Conservation (phyloP, 1,140 invertebrate species). For the Protaetia brevitarsis region DNA sequence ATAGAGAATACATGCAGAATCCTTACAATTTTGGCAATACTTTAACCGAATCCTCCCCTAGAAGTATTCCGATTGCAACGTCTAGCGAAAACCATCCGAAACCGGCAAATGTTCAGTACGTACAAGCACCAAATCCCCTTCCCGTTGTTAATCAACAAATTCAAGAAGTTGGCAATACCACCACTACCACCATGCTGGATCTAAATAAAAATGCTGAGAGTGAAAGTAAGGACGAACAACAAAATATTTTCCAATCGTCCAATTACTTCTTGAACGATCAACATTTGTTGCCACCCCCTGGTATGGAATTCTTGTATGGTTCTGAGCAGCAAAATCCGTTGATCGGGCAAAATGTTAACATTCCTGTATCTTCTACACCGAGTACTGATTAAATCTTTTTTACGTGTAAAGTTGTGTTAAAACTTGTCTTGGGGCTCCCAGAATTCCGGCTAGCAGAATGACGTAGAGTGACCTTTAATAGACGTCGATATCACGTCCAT, state of each 20-base stretch:
- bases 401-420: neutral
- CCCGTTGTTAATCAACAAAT: conserved; percentile 19
- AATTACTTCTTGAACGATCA: conserved; percentile 57
- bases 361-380: neutral
- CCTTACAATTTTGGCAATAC: conserved; percentile 50
- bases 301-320: conserved; percentile 56
- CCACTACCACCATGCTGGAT: neutral
- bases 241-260: conserved; percentile 42
- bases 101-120: conserved; percentile 6
- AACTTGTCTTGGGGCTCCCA: no score
- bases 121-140: conserved; percentile 1
- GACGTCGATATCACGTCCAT: no score
- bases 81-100: neutral
- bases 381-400: neutral
- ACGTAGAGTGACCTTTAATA: no score
- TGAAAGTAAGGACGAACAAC: neutral
- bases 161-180: neutral
- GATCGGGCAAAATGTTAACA: conserved; percentile 6
- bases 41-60: conserved; percentile 30
- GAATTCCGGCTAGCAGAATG: no score
- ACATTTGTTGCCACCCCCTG: conserved; percentile 48
- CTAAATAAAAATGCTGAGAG: neutral
- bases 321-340: neutral
- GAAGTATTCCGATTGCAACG: conserved; percentile 29
- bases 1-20: conserved; percentile 54